Percentiles rank a stretch among this genome's conserved stretches.
phyloP scores from a whole-genome alignment of 92 coral and sea anemone genomes.

The Heliopora coerulea region DNA sequence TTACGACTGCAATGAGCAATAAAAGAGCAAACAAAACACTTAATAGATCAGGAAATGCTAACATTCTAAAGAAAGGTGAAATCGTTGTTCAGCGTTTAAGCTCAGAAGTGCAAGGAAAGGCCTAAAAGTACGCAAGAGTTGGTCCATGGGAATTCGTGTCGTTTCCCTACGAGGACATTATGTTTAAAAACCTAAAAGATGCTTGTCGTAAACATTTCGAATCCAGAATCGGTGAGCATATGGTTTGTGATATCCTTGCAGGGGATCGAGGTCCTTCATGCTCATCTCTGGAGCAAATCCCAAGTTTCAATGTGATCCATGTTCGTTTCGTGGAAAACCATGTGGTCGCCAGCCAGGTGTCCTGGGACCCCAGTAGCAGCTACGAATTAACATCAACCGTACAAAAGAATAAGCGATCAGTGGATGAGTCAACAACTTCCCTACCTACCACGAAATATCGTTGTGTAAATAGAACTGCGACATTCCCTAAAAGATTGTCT shows the following conservation, averaged over 20 bases:
- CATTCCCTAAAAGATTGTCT: constrained; percentile 36
- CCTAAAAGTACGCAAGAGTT: constrained; percentile 37
- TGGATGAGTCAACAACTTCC: constrained; percentile 3
- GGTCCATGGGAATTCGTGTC: constrained; percentile 48
- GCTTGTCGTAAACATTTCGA: constrained; percentile 33
- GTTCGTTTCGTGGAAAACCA: constrained; percentile 11
- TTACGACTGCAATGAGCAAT: constrained; percentile 24
- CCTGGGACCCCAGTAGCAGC: neutral
- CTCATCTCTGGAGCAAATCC: constrained; percentile 32
- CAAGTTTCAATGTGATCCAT: constrained; percentile 15
- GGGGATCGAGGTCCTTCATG: constrained; percentile 49
- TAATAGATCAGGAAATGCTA: constrained; percentile 3
- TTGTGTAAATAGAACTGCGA: neutral
- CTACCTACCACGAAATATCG: neutral
- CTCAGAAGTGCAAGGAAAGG: constrained; percentile 45
- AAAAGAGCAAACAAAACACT: constrained; percentile 23
- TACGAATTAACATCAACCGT: neutral
- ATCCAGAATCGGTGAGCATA: constrained; percentile 1
- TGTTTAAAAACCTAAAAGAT: constrained; percentile 25
- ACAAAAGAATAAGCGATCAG: neutral
- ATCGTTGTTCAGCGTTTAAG: constrained; percentile 43
- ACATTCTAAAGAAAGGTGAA: constrained; percentile 32
- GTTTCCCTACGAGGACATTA: constrained; percentile 2
- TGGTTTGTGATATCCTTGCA: constrained; percentile 33
- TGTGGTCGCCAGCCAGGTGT: neutral